Percentiles rank a stretch among this genome's conserved stretches.
These are phyloP conservation scores for Troides aeacus DNA, from an alignment of 2,888 invertebrate species.

Conservation along the genomic window DNA sequence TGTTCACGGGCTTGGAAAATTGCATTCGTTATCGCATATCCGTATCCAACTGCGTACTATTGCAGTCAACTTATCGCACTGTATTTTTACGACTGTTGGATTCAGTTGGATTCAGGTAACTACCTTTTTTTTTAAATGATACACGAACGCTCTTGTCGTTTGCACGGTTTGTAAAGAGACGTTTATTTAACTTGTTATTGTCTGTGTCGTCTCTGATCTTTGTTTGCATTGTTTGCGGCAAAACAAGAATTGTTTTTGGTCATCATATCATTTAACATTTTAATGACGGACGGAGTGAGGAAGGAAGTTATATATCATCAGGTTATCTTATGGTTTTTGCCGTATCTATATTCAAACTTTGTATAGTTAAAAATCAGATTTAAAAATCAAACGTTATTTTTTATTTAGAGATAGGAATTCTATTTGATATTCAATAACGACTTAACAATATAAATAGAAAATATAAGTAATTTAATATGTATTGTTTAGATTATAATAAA, in stretches of 20 bases:
- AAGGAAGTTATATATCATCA: neutral
- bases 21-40: conserved; percentile 79
- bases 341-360: neutral
- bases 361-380: too few relatives aligned
- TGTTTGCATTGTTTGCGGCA: too few relatives aligned
- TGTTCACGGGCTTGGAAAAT: conserved; percentile 76
- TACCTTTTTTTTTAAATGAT: neutral
- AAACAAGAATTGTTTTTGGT: too few relatives aligned
- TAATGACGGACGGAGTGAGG: neutral
- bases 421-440: too few relatives aligned
- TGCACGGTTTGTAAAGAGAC: neutral
- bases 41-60: conserved; percentile 56
- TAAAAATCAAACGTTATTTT: too few relatives aligned
- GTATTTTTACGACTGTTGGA: conserved; percentile 16
- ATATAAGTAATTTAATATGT: neutral
- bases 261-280: neutral
- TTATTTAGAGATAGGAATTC: too few relatives aligned
- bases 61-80: conserved; percentile 30
- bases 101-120: neutral
- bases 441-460: too few relatives aligned
- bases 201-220: too few relatives aligned
- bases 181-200: neutral
- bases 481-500: neutral
- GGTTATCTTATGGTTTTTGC: neutral
- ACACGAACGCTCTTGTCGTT: neutral